Base-by-base conservation (phyloP, 2,797 vertebrate genomes). In the Urocyon cinereoargenteus region DNA sequence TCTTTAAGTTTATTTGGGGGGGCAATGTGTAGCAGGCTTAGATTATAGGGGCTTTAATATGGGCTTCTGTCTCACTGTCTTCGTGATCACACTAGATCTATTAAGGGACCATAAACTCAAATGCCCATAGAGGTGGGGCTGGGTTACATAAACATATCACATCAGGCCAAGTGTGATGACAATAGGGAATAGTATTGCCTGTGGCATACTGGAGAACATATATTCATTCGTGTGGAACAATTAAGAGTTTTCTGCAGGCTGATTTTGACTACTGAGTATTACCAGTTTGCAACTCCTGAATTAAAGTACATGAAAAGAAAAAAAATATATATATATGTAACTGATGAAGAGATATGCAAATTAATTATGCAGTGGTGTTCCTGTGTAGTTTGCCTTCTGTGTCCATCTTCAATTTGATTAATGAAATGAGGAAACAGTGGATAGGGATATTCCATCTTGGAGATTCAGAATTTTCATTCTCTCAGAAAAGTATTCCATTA, bases 401-500 rank as follows among this genome's bases (percentile, higher is more conserved):
- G 72, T 26, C 53, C 73, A 89, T 92, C 62, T 94, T 51, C 64
- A 86, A 24, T 61, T 95, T 97, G 85, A 96, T 92, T 92, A 96
- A 96, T 2, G 9, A 57, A 64, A 97, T 51, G 77, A 64, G 28
- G 36, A 92, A 96, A 96, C n/a, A 81, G 59, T 88, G 57, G 31
- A 70, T 68, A 68, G 73, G 36, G n/a, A 88, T 53, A 34, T 94
- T 93, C 57, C 31, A 89, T 96, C 83, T 92, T 89, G 64, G 75
- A 96, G 82, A 89, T 83, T 93, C 92, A 73, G 95, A 97, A 94
- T 96, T 96, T 96, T 96, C 91, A 92, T 95, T 87, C 93, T 91
- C 51, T 90, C 19, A 26, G 87, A 88, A 97, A 98, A 84, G 90
- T 84, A 83, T 97, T 97, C 97, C 97, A 98, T 98, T 98, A 98